Evolutionary conservation across 2,113 vertebrate genomes (phyloP).

Genomic region (Panthera tigris): DNA sequence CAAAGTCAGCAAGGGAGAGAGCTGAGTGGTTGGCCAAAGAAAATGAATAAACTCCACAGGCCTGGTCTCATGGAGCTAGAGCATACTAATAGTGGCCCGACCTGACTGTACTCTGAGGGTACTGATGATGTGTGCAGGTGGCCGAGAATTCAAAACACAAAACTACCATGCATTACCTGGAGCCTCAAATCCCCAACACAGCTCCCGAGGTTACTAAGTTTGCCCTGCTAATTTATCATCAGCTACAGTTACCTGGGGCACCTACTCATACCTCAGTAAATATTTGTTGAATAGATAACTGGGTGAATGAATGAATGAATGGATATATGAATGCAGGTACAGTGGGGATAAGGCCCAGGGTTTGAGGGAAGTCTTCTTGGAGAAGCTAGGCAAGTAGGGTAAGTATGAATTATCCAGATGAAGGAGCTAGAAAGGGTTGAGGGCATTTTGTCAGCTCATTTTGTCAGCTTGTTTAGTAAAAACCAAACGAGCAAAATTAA

Average conservation of each 20-base stretch:
- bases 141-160: neutral
- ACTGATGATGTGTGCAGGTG: fast-evolving
- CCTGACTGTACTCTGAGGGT: neutral
- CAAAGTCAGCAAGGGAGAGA: neutral
- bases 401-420: neutral
- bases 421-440: neutral
- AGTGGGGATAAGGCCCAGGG: fast-evolving
- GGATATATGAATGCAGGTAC: neutral
- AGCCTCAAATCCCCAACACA: fast-evolving
- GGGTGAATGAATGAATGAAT: neutral
- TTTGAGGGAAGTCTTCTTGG: neutral
- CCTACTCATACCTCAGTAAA: fast-evolving
- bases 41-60: neutral
- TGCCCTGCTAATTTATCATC: too few species aligned
- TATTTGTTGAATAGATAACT: neutral
- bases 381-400: neutral
- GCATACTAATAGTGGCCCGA: neutral
- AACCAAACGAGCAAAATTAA: fast-evolving
- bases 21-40: neutral
- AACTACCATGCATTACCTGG: fast-evolving
- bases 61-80: fast-evolving
- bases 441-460: fast-evolving
- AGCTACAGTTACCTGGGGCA: neutral
- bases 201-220: neutral
- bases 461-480: fast-evolving